Evolutionary conservation across 2,888 invertebrate genomes (phyloP), one percentile per base, ranked within the genome.

Genomic region (Mimachlamys varia): DNA sequence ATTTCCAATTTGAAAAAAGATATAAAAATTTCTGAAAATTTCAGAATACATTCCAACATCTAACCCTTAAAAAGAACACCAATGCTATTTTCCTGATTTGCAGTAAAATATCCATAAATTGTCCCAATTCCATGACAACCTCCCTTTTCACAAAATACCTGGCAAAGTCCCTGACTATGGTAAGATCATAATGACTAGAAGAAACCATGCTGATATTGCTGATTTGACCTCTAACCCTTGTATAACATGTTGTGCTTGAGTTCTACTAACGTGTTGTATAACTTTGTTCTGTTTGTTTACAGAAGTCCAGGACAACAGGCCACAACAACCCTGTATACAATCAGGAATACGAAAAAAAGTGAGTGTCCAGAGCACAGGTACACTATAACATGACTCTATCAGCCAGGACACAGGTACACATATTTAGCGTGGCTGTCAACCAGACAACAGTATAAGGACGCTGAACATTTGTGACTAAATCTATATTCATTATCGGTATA

Each of bases 201-300:
- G n/a, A n/a, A n/a, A n/a, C n/a, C n/a, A n/a, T n/a, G n/a, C n/a
- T n/a, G n/a, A n/a, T n/a, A n/a, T n/a, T n/a, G n/a, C n/a, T n/a
- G n/a, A n/a, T 27, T 76, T 76, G 27, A 76, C 76, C 22, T 33
- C 33, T 13, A 33, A 33, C 22, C 76, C 33, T 27, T 2, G 33
- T 27, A 22, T 76, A 76, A 76, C 76, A 22, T 76, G 76, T 76
- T 76, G 27, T 76, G 76, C 76, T 33, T 33, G 33, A 76, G 76
- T 62, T 76, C 10, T 76, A 76, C 76, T 76, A 76, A 76, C 33
- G 33, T 76, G 76, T 76, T 76, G 0, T 76, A 76, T 76, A 76
- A 76, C 76, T 27, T 76, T 44, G 44, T 44, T 33, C 27, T 76
- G 19, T 76, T 13, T 76, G 12, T 76, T 76, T 33, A 76, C 76